Conservation (phyloP, 2,113 vertebrate species). For the Chloroceryle aenea region DNA sequence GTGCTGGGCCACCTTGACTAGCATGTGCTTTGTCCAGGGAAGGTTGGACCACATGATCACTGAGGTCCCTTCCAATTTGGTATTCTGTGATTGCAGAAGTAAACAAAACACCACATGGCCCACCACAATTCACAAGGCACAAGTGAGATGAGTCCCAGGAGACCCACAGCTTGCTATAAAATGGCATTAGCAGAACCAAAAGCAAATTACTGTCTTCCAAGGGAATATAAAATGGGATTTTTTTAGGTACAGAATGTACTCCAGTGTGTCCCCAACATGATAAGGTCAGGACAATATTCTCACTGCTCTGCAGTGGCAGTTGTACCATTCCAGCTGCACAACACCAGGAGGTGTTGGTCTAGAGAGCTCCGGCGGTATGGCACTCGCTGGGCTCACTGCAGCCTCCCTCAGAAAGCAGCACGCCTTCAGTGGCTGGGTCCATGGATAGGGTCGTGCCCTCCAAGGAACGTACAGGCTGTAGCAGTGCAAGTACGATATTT, state of each 20-base stretch:
- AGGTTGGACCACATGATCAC: too few species aligned
- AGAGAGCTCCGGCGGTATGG: rapidly evolving
- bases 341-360: neutral
- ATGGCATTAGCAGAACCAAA: neutral
- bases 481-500: neutral
- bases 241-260: neutral
- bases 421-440: neutral
- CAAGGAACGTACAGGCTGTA: rapidly evolving
- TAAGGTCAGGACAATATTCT: neutral
- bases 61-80: neutral
- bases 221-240: neutral
- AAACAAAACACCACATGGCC: neutral
- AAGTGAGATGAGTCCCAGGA: neutral
- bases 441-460: rapidly evolving
- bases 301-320: neutral
- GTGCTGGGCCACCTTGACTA: too few species aligned
- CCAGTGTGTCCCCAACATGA: neutral
- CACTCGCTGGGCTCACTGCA: neutral
- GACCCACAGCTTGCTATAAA: neutral
- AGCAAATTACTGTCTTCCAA: neutral
- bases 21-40: too few species aligned
- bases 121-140: neutral
- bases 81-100: neutral
- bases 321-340: neutral
- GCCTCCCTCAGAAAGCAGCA: neutral